Evolutionary conservation across 2,888 invertebrate genomes (phyloP).

Genomic region (Steromphala cineraria): DNA sequence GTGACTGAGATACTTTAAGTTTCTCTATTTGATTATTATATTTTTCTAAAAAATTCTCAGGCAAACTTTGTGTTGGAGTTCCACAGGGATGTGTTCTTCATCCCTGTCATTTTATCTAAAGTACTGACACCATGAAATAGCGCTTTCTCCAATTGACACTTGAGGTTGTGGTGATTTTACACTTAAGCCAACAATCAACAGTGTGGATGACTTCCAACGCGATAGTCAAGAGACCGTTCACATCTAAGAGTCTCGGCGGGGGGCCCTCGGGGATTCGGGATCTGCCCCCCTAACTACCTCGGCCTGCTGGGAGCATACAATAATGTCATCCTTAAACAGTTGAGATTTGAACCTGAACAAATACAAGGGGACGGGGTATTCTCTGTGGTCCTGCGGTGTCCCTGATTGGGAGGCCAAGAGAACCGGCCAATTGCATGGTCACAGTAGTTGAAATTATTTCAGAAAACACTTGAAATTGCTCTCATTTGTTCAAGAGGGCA

Average conservation of each 20-base stretch:
- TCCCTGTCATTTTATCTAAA: not conserved
- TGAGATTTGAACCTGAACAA: conserved; percentile 14
- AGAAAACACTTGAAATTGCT: too few species aligned
- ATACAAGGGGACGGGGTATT: not conserved
- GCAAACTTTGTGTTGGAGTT: not conserved
- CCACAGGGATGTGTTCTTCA: not conserved
- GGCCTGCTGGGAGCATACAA: not conserved
- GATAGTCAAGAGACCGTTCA: conserved; percentile 4
- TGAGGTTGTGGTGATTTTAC: not conserved
- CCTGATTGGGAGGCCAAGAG: not conserved
- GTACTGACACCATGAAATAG: not conserved
- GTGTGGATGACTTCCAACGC: not conserved
- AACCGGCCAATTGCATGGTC: not conserved
- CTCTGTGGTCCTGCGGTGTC: not conserved
- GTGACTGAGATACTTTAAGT: too few species aligned
- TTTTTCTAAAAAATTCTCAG: too few species aligned
- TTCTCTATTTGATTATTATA: too few species aligned
- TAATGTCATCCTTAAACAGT: not conserved
- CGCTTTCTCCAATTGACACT: not conserved
- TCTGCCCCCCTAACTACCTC: too few species aligned
- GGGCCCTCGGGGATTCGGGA: not conserved
- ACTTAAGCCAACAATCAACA: conserved; percentile 11
- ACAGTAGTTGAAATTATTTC: not conserved
- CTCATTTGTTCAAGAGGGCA: too few species aligned
- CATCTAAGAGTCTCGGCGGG: not conserved